Evolutionary conservation across 2,113 vertebrate genomes (phyloP).

Genomic region (Actenoides hombroni): DNA sequence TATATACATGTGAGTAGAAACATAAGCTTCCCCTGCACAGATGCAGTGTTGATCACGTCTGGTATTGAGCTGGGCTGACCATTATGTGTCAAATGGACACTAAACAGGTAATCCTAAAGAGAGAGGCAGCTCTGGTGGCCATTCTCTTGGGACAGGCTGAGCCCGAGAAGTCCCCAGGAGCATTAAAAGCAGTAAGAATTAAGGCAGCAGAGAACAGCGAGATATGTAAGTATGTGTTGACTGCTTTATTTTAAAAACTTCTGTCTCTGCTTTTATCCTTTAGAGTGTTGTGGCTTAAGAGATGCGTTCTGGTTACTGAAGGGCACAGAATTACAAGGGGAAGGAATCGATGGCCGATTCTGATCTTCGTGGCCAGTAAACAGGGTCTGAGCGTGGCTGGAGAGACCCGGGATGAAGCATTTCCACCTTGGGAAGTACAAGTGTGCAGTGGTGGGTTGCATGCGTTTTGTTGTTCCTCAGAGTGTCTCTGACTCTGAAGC

Average conservation of each 20-base stretch:
- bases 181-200: background rate
- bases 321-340: background rate
- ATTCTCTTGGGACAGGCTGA: background rate
- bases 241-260: background rate
- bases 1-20: background rate
- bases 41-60: background rate
- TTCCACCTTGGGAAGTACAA: background rate
- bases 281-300: background rate
- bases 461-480: background rate
- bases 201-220: background rate
- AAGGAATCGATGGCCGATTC: background rate
- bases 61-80: background rate
- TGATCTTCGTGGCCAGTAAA: background rate
- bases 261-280: background rate
- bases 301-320: background rate
- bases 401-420: background rate
- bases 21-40: background rate
- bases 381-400: background rate
- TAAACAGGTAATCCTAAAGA: background rate
- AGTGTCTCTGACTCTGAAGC: accelerated
- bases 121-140: background rate
- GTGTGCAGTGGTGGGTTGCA: background rate
- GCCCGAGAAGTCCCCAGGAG: background rate
- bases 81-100: background rate
- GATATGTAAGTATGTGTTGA: background rate